Conservation (phyloP, 2,113 vertebrate species). For the Nanorana parkeri region DNA sequence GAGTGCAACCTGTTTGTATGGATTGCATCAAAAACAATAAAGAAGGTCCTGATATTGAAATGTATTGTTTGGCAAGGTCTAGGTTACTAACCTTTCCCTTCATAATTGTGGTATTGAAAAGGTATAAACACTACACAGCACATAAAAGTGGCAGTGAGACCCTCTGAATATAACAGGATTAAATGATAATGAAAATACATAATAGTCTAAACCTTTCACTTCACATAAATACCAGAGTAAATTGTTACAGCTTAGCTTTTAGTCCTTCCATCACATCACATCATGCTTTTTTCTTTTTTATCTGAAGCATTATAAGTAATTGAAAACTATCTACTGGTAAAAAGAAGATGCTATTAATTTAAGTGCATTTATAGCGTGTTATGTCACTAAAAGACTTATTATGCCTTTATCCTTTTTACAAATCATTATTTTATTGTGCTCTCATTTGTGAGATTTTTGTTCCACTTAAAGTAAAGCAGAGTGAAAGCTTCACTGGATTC, state of each 20-base stretch:
- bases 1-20: no score
- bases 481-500: constrained; percentile 66
- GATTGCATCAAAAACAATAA: no score
- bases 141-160: constrained; percentile 19
- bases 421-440: constrained; percentile 71
- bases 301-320: constrained; percentile 69
- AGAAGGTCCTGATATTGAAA: background rate
- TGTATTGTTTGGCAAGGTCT: background rate
- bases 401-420: constrained; percentile 73
- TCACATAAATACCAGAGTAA: constrained; percentile 6
- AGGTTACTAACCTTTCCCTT: constrained; percentile 24
- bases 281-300: constrained; percentile 57
- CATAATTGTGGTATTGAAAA: constrained; percentile 23
- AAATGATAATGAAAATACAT: constrained; percentile 55
- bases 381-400: constrained; percentile 70
- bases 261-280: constrained; percentile 57
- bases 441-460: constrained; percentile 70
- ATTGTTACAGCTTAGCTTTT: constrained; percentile 56
- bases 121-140: constrained; percentile 37
- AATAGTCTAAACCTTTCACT: constrained; percentile 56
- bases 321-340: constrained; percentile 72
- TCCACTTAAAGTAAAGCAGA: constrained; percentile 69
- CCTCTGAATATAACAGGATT: constrained; percentile 56
- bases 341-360: constrained; percentile 71
- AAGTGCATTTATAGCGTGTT: constrained; percentile 70